A percentile compares a stretch with the other conserved stretches of the same genome.
Conservation (phyloP, 2,797 vertebrate genomes). For the Sebastolobus altivelis region DNA sequence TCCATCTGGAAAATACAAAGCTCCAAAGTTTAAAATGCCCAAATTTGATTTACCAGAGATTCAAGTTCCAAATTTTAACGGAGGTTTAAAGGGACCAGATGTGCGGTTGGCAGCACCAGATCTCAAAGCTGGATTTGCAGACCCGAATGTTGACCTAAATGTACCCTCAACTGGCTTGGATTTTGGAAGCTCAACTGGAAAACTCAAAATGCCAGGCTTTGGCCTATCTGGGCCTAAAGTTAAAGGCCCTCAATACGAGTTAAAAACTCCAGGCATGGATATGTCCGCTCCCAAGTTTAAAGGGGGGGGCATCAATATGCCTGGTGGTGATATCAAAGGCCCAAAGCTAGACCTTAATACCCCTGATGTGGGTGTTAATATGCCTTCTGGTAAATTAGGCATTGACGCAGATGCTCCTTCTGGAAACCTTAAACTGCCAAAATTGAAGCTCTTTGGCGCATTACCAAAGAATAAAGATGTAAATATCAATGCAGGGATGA, state of each 20-base stretch:
- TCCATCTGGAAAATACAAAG: conserved; percentile 58
- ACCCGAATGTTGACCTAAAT: conserved; percentile 41
- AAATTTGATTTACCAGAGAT: conserved; percentile 65
- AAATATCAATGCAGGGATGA: conserved; percentile 46
- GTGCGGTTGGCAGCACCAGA: conserved; percentile 34
- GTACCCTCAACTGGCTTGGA: conserved; percentile 33
- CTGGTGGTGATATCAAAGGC: conserved; percentile 28
- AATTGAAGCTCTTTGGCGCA: conserved; percentile 55
- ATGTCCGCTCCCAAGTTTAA: conserved; percentile 46
- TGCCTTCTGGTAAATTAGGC: conserved; percentile 52
- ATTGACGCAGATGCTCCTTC: conserved; percentile 28
- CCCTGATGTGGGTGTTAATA: conserved; percentile 38
- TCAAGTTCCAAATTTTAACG: conserved; percentile 43
- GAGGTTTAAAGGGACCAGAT: conserved; percentile 38
- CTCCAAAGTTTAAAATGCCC: conserved; percentile 74
- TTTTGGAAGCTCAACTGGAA: conserved; percentile 42
- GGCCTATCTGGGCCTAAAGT: conserved; percentile 40
- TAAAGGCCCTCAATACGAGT: conserved; percentile 39
- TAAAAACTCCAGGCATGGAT: conserved; percentile 50
- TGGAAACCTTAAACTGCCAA: conserved; percentile 61
- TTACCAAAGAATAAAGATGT: conserved; percentile 59
- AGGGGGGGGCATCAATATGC: conserved; percentile 19
- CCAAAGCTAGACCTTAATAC: conserved; percentile 41
- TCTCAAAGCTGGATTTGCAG: conserved; percentile 31
- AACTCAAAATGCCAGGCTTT: conserved; percentile 49